phyloP scores from a whole-genome alignment of 2,797 vertebrate species.

The Chloroceryle inda region DNA sequence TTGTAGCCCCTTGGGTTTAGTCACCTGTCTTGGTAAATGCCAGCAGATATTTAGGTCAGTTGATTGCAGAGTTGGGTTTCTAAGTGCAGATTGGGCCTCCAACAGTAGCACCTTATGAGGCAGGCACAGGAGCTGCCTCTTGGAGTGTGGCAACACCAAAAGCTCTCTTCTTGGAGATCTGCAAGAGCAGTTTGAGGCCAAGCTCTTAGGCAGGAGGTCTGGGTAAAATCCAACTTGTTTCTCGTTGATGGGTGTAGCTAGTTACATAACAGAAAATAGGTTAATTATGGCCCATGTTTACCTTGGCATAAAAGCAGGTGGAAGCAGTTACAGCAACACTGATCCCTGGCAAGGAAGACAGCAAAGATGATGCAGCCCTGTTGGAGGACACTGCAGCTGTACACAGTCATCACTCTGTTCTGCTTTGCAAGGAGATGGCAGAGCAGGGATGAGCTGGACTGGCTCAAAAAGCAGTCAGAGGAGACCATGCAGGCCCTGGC shows the following conservation, averaged over 20 bases:
- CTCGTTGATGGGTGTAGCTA: neutral
- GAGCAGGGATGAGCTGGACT: neutral
- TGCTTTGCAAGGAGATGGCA: neutral
- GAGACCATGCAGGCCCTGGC: neutral
- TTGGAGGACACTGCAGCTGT: neutral
- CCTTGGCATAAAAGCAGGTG: neutral
- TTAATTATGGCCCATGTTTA: constrained; percentile 13
- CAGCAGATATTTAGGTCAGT: constrained; percentile 15
- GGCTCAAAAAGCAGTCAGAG: neutral
- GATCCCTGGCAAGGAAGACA: neutral
- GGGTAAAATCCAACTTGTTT: neutral
- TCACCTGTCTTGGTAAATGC: neutral
- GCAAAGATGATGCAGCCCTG: neutral
- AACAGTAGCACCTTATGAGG: neutral
- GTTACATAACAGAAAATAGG: neutral
- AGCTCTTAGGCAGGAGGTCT: neutral
- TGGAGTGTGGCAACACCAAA: accelerated
- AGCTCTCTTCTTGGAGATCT: neutral
- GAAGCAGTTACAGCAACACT: neutral
- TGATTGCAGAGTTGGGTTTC: neutral
- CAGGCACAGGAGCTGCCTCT: neutral
- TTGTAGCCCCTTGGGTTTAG: neutral
- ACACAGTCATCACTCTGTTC: neutral
- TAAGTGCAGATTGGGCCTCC: neutral
- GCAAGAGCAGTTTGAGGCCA: neutral